Conservation (phyloP, 2,888 invertebrate genomes). For the Esperia sulphurella region DNA sequence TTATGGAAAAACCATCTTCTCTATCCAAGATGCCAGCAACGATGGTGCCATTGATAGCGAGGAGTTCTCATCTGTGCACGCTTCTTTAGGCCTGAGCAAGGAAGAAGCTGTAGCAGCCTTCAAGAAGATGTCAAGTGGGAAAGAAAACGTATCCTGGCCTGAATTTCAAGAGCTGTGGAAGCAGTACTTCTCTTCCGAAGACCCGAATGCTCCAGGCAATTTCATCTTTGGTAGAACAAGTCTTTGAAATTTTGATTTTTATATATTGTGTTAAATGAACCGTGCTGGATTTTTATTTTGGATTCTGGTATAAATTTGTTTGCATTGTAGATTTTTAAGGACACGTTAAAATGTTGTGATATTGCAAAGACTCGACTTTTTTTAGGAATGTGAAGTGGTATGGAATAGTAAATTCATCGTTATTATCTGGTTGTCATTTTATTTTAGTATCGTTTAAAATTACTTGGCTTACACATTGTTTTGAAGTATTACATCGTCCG, state of each 20-base stretch:
- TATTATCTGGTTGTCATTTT: background rate
- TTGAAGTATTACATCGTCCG: too few species aligned
- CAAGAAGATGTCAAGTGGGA: slow-evolving; percentile 87
- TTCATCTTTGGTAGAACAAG: slow-evolving; percentile 90
- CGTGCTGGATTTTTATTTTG: background rate
- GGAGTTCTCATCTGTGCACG: slow-evolving; percentile 90
- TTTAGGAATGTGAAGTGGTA: background rate
- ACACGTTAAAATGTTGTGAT: background rate
- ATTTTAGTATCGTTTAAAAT: too few species aligned
- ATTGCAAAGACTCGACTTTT: background rate
- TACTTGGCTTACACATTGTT: too few species aligned
- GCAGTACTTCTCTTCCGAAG: slow-evolving; percentile 91
- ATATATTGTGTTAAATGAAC: background rate
- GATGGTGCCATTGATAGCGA: slow-evolving; percentile 87
- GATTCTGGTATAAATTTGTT: background rate
- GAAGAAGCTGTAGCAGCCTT: slow-evolving; percentile 88
- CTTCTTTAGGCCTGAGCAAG: slow-evolving; percentile 86
- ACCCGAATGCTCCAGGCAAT: slow-evolving; percentile 88
- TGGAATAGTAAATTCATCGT: background rate
- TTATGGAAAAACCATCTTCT: slow-evolving; percentile 93
- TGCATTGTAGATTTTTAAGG: background rate
- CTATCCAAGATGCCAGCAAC: slow-evolving; percentile 90
- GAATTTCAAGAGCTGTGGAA: slow-evolving; percentile 90
- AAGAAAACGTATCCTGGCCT: slow-evolving; percentile 84
- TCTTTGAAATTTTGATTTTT: slow-evolving; percentile 73